phyloP scores from a whole-genome alignment of 2,888 invertebrate species.

The Hylaea fasciaria region DNA sequence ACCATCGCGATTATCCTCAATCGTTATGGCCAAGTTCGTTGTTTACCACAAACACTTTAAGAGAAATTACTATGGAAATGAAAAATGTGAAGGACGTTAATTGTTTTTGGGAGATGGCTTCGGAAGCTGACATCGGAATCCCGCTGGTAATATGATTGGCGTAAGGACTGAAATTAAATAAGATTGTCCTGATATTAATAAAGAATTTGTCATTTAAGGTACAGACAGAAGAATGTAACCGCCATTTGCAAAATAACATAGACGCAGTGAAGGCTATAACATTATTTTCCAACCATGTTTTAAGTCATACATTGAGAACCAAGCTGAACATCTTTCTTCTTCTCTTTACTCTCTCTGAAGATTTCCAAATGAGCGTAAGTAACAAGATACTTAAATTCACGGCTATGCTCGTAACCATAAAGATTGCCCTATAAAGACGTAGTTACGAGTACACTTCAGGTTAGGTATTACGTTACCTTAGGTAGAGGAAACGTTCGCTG shows the following conservation, averaged over 20 bases:
- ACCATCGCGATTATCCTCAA: slow-evolving; percentile 17
- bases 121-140: too few species aligned
- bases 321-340: too few species aligned
- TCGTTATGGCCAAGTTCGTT: slow-evolving; percentile 7
- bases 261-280: too few species aligned
- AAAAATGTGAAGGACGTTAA: neutral
- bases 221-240: neutral
- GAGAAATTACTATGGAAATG: slow-evolving; percentile 1
- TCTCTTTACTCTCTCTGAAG: neutral
- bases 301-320: too few species aligned
- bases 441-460: neutral
- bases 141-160: too few species aligned
- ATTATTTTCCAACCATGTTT: too few species aligned
- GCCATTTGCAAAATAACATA: neutral
- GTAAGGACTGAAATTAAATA: too few species aligned
- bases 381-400: slow-evolving; percentile 5
- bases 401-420: slow-evolving; percentile 25
- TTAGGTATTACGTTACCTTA: slow-evolving; percentile 3
- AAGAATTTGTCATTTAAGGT: neutral
- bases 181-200: neutral
- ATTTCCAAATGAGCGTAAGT: slow-evolving; percentile 17
- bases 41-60: slow-evolving; percentile 12
- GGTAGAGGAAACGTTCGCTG: neutral
- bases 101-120: too few species aligned
- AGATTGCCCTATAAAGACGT: slow-evolving; percentile 8